These are phyloP conservation scores for Megalurothrips usitatus DNA, from an alignment of 2,888 invertebrate species.

Conservation along the genomic window DNA sequence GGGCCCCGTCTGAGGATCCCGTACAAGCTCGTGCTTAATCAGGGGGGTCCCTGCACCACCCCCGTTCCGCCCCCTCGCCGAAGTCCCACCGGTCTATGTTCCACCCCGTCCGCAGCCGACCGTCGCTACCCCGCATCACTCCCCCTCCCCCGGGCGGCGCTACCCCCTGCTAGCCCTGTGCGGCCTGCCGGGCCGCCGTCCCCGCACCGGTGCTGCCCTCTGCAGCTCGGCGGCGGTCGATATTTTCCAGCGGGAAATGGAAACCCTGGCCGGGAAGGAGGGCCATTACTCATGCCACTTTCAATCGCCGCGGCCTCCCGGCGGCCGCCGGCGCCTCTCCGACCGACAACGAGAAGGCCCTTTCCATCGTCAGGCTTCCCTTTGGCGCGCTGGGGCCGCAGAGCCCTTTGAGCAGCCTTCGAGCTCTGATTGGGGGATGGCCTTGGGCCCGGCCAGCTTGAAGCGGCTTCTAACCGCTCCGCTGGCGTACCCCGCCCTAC, in stretches of 20 bases:
- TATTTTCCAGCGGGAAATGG: neutral
- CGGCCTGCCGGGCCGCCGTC: neutral
- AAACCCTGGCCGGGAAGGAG: too few relatives aligned
- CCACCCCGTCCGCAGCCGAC: too few relatives aligned
- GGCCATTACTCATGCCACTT: too few relatives aligned
- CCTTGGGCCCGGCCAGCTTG: too few relatives aligned
- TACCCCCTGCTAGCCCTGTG: neutral
- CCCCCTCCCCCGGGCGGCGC: neutral
- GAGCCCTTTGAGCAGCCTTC: neutral
- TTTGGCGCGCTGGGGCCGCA: neutral
- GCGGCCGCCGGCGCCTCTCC: too few relatives aligned
- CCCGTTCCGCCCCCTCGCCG: neutral
- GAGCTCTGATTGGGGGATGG: too few relatives aligned
- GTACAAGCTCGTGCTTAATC: too few relatives aligned
- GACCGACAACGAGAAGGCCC: neutral
- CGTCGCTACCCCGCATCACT: constrained; percentile 9
- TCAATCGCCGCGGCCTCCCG: too few relatives aligned
- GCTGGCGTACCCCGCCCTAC: too few relatives aligned
- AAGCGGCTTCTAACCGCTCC: too few relatives aligned
- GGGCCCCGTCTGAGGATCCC: too few relatives aligned
- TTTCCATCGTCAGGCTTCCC: too few relatives aligned
- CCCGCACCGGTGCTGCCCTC: neutral
- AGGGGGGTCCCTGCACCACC: neutral
- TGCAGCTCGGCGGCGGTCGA: neutral
- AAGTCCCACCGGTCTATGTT: neutral